Base-by-base conservation (phyloP, 2,888 invertebrate genomes). In the Hirtodrosophila duncani region DNA sequence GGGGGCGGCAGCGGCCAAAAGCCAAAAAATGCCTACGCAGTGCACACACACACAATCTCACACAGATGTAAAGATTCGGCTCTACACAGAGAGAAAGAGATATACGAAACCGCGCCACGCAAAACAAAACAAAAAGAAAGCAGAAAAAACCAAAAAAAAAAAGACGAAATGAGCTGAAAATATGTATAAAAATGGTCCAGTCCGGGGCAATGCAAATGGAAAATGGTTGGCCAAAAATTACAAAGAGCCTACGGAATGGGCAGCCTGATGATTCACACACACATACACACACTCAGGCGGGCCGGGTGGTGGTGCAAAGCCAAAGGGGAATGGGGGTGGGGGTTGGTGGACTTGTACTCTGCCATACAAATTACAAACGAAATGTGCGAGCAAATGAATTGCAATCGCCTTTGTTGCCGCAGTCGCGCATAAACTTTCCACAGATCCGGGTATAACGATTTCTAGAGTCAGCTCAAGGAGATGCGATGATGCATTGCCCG, bases 141-240 rank as follows among this genome's bases (percentile, higher is more conserved):
- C 23, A 27, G 34, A 50, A 27, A 29, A 48, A 46, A 31, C 43
- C 30, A 44, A 31, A 48, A 21, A 27, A 36, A 27, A 44, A 21
- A 33, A 20, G 24, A 13, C 38, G 61, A 75, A 70, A 70, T 70
- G 74, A 70, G 65, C 66, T 52, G 66, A 63, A 77, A 58, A 69
- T 61, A 59, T 62, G 20, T 30, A 68, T 42, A 67, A 63, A 74
- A 75, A 75, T 63, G 79, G 67, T 59, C 67, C 58, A 68, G n/a
- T n/a, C n/a, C n/a, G n/a, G n/a, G 57, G 64, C 61, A 67, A 63
- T 59, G 75, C 67, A 70, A 51, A 71, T 72, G 80, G 67, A 70
- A 71, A 72, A 75, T 71, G 80, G 68, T 75, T 59, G 77, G 67
- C 56, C 77, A 67, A 64, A 72, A 72, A 67, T 80, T 75, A 72